These are phyloP conservation scores for Eupithecia subumbrata DNA, from an alignment of 2,888 invertebrate species.

Conservation along the genomic window DNA sequence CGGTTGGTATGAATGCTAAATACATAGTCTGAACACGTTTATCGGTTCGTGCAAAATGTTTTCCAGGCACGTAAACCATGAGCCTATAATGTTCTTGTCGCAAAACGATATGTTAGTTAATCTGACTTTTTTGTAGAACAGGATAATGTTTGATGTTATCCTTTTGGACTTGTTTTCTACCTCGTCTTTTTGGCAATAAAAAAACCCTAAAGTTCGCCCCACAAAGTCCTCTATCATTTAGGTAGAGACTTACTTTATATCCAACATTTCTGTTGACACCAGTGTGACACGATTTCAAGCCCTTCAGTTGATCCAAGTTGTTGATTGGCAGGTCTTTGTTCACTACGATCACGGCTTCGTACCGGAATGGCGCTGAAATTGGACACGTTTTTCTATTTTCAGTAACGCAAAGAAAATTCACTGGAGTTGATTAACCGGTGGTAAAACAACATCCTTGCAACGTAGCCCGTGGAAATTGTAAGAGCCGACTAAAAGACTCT, in stretches of 20 bases:
- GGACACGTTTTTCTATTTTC: not conserved
- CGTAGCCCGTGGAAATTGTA: not conserved
- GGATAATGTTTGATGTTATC: not conserved
- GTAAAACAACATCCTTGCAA: not conserved
- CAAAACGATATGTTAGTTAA: constrained; percentile 8
- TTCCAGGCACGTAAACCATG: constrained; percentile 15
- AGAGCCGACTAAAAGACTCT: not conserved
- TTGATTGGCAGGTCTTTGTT: constrained; percentile 89
- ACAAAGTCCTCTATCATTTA: not conserved
- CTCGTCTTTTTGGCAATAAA: not conserved
- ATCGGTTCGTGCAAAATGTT: constrained; percentile 40
- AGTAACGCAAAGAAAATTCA: not conserved
- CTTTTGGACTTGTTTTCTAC: constrained; percentile 2
- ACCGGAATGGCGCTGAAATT: constrained; percentile 88
- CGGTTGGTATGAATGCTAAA: constrained; percentile 41
- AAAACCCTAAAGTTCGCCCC: not conserved
- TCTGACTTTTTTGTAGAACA: not conserved
- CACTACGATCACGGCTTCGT: constrained; percentile 92
- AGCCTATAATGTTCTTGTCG: constrained; percentile 2
- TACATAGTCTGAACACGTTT: constrained; percentile 39
- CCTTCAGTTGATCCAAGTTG: constrained; percentile 87
- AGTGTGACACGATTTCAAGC: constrained; percentile 93
- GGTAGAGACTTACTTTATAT: constrained; percentile 84
- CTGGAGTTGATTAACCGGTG: not conserved
- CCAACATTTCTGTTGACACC: constrained; percentile 95